Conservation (phyloP, 2,113 vertebrate species). For the Callipepla squamata region DNA sequence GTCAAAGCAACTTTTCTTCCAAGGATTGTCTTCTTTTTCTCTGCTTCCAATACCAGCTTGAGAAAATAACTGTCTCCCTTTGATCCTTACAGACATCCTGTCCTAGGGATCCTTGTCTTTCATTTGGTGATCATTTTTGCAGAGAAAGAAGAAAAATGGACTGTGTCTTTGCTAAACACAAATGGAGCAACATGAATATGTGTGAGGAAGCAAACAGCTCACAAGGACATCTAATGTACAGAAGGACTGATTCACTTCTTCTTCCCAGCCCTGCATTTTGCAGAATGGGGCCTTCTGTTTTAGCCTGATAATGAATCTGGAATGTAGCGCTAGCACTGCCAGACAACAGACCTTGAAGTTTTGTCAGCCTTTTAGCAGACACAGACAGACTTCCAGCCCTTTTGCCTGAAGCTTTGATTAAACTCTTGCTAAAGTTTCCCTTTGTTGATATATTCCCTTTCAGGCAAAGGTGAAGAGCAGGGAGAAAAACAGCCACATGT, state of each 20-base stretch:
- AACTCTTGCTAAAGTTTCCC: slow-evolving; percentile 20
- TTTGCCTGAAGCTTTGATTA: slow-evolving; percentile 28
- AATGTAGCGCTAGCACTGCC: not conserved
- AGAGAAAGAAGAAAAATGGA: not conserved
- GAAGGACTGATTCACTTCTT: not conserved
- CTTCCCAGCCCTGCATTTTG: not conserved
- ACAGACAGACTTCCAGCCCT: not conserved
- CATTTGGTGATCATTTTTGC: not conserved
- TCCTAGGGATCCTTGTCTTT: not conserved
- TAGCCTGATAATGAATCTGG: not conserved
- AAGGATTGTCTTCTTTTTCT: not conserved
- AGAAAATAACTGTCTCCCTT: not conserved
- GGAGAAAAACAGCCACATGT: not conserved
- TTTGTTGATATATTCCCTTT: not conserved
- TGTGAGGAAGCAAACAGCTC: not conserved
- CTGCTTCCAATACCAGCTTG: not conserved
- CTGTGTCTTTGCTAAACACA: not conserved
- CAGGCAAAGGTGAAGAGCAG: not conserved
- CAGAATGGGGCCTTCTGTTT: not conserved
- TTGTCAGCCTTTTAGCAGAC: not conserved
- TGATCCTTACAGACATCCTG: not conserved
- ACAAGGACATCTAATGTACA: not conserved
- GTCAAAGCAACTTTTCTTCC: not conserved
- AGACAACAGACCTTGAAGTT: not conserved
- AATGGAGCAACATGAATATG: rapidly evolving